These are phyloP conservation scores for Epirrita christyi DNA, from an alignment of 2,888 invertebrate genomes.

Conservation along the genomic window DNA sequence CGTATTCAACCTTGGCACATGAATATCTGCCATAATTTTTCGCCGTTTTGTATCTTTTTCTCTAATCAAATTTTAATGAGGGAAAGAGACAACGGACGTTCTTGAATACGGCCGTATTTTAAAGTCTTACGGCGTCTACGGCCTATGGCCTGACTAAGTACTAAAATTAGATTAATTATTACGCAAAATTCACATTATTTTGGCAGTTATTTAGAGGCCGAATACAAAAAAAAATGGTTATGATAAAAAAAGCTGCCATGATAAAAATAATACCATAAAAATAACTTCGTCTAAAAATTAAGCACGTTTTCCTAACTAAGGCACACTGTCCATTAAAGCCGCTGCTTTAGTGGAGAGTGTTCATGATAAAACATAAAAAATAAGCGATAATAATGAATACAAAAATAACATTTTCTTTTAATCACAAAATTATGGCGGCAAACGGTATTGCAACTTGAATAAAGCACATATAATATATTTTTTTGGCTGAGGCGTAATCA, in stretches of 20 bases:
- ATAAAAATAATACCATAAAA: constrained; percentile 25
- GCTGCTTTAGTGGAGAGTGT: constrained; percentile 40
- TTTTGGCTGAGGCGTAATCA: constrained; percentile 31
- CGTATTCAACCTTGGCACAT: background rate
- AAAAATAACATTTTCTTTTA: constrained; percentile 66
- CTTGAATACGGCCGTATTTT: background rate
- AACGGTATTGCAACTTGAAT: constrained; percentile 24
- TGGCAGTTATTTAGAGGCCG: constrained; percentile 15
- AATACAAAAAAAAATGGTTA: constrained; percentile 4
- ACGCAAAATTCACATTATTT: constrained; percentile 13
- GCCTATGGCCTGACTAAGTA: constrained; percentile 21
- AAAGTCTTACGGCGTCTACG: background rate
- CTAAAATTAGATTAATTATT: constrained; percentile 10
- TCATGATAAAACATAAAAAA: constrained; percentile 60
- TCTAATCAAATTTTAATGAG: background rate
- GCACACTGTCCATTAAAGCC: constrained; percentile 3
- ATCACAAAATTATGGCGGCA: constrained; percentile 58
- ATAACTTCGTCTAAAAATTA: constrained; percentile 17
- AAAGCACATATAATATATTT: constrained; percentile 22
- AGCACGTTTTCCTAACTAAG: constrained; percentile 2
- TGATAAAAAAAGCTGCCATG: constrained; percentile 19
- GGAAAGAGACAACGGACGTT: background rate
- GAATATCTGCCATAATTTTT: no score
- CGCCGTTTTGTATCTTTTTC: background rate
- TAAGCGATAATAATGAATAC: constrained; percentile 63